Percentiles rank a stretch among this genome's conserved stretches.
Conservation (phyloP, 2,888 invertebrate species). For the Mesopsocus fuscifrons region DNA sequence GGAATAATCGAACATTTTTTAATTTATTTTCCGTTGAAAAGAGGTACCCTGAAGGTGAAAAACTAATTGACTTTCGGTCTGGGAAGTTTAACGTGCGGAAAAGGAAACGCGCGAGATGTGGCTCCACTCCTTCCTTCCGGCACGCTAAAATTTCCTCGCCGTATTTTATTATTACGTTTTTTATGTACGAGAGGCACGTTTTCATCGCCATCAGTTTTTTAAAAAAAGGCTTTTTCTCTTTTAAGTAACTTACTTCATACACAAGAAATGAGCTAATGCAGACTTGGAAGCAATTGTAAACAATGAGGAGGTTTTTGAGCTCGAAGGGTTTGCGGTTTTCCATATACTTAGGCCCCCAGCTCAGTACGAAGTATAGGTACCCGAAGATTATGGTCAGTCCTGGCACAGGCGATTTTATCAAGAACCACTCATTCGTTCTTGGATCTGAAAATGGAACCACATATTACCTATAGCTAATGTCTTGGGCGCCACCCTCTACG, state of each 20-base stretch:
- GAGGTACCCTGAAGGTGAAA: neutral
- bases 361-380: conserved; percentile 29
- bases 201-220: no score
- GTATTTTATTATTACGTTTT: no score
- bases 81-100: no score
- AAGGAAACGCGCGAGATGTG: no score
- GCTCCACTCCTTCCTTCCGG: no score
- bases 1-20: no score
- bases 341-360: conserved; percentile 32
- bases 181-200: no score
- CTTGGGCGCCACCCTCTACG: no score
- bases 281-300: conserved; percentile 35
- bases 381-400: conserved; percentile 28
- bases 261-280: conserved; percentile 32
- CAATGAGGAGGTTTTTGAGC: conserved; percentile 27
- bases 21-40: no score
- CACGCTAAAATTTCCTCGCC: no score
- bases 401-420: conserved; percentile 31
- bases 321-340: conserved; percentile 29
- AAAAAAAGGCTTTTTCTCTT: no score
- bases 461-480: no score
- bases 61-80: neutral
- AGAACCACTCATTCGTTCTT: conserved; percentile 30
- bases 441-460: conserved; percentile 23
- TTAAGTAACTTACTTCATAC: conserved; percentile 31